Percentiles rank a stretch among this genome's conserved stretches.
Evolutionary conservation across 2,888 invertebrate genomes (phyloP).

Genomic region (Liposcelis brunnea): DNA sequence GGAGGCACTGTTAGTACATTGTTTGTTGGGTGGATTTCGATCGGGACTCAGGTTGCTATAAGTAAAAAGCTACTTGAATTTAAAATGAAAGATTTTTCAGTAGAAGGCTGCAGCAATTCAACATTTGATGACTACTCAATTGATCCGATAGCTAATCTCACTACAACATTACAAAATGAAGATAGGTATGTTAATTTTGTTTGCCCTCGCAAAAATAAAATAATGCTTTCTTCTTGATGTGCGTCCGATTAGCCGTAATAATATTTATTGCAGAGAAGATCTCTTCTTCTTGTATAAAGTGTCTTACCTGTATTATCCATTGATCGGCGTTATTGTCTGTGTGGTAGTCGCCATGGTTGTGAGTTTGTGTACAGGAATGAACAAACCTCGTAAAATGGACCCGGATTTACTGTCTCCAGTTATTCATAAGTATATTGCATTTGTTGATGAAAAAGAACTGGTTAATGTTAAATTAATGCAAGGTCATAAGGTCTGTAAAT

Average conservation of each 20-base stretch:
- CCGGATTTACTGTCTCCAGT: background rate
- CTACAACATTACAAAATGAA: background rate
- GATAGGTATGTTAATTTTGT: too few relatives aligned
- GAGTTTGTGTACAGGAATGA: conserved; percentile 46
- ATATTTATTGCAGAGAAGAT: conserved; percentile 15
- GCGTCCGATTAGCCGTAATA: background rate
- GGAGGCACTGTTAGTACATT: conserved; percentile 18
- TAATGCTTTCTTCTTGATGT: too few relatives aligned
- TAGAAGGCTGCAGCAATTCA: conserved; percentile 15
- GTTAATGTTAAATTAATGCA: background rate
- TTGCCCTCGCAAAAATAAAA: too few relatives aligned
- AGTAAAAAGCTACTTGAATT: conserved; percentile 18
- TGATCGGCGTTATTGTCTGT: conserved; percentile 45
- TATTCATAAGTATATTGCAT: background rate
- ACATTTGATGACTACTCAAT: too few relatives aligned
- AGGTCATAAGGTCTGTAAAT: too few relatives aligned
- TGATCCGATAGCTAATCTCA: too few relatives aligned
- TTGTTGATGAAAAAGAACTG: background rate
- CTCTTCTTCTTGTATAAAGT: conserved; percentile 49
- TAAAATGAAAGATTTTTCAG: conserved; percentile 18
- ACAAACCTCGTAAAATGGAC: conserved; percentile 28
- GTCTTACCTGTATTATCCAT: conserved; percentile 60
- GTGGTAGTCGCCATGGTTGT: conserved; percentile 46
- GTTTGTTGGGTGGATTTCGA: conserved; percentile 19
- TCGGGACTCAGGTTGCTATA: conserved; percentile 19